Evolutionary conservation across 2,888 invertebrate species (phyloP).

Genomic region (Ctenicera cuprea): DNA sequence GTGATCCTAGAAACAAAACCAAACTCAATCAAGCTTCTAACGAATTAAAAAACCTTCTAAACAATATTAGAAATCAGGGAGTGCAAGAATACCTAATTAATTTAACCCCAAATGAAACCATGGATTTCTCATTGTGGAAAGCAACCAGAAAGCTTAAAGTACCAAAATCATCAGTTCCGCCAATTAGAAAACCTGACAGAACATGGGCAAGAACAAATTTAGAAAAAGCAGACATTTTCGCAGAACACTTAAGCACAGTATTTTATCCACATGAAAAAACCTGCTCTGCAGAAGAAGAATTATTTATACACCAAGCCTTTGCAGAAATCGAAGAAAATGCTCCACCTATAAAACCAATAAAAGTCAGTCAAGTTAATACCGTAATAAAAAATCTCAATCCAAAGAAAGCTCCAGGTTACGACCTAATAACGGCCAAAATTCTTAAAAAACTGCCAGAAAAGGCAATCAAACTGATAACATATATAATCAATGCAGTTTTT

Average conservation of each 20-base stretch:
- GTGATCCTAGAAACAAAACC: constrained; percentile 26
- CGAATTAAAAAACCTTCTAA: constrained; percentile 15
- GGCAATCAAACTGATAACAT: constrained; percentile 22
- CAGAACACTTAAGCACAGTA: neutral
- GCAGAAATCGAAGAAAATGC: neutral
- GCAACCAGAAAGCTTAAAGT: constrained; percentile 10
- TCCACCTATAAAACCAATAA: constrained; percentile 14
- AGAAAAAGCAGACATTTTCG: constrained; percentile 18
- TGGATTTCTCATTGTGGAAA: constrained; percentile 13
- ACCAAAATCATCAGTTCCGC: constrained; percentile 6
- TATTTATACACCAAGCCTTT: constrained; percentile 1
- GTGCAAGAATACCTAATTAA: constrained; percentile 1
- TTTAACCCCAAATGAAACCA: neutral
- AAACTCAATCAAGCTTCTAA: constrained; percentile 21
- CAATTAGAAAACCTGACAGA: constrained; percentile 10
- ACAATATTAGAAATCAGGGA: constrained; percentile 10
- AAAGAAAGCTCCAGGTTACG: constrained; percentile 34
- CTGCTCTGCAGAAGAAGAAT: constrained; percentile 8
- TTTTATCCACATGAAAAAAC: constrained; percentile 19
- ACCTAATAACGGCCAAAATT: neutral
- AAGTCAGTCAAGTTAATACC: constrained; percentile 1
- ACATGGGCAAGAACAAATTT: constrained; percentile 18
- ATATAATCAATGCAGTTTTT: too few relatives aligned
- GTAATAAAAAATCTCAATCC: constrained; percentile 11
- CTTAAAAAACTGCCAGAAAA: constrained; percentile 17